Base-by-base conservation (phyloP, 2,888 invertebrate genomes). In the Lasioglossum morio region DNA sequence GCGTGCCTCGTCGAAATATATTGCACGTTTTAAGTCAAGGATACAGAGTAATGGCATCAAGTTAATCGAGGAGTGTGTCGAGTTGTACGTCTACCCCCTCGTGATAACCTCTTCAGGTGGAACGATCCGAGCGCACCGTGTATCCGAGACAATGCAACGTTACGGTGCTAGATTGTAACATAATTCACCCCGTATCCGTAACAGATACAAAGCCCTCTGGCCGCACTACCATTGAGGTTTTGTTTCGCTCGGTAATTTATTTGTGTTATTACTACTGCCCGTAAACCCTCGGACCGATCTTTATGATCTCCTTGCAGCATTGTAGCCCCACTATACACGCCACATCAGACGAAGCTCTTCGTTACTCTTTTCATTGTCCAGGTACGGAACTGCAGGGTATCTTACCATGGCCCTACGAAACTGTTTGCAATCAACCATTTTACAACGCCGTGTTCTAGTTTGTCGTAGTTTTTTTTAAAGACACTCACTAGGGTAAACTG, bases 121-220 rank as follows among this genome's bases (percentile, higher is more conserved):
- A 53, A 40, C n/a, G 43, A 70, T 77, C n/a, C 48, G 19, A 77
- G 37, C 48, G 23, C 19, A 48, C 48, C 7, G 53, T 53, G 48
- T 19, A 77, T 37, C 40, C 70, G 48, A 77, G 53, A 77, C 53
- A 77, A 77, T 70, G 19, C 27, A 37, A 27, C 27, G 27, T 48
- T 77, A 23, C 40, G 63, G 34, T 30, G 19, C 23, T 63, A 66
- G 19, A 23, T 66, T 63, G 43, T 16, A 23, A 63, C 63, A 76
- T 76, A 66, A 76, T 63, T 76, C 46, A 66, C 63, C 43, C 40
- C n/a, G 30, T 30, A 66, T 66, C 76, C 46, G 63, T 76, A 63
- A 76, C 76, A n/a, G 63, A 34, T 76, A 43, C 76, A 76, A 76
- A 46, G 10, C 2, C 27, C 12, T 53, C 53, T 53, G 53, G 16